Evolutionary conservation across 2,797 vertebrate genomes (phyloP), one percentile per base, ranked within the genome.

Genomic region (Clangula hyemalis): DNA sequence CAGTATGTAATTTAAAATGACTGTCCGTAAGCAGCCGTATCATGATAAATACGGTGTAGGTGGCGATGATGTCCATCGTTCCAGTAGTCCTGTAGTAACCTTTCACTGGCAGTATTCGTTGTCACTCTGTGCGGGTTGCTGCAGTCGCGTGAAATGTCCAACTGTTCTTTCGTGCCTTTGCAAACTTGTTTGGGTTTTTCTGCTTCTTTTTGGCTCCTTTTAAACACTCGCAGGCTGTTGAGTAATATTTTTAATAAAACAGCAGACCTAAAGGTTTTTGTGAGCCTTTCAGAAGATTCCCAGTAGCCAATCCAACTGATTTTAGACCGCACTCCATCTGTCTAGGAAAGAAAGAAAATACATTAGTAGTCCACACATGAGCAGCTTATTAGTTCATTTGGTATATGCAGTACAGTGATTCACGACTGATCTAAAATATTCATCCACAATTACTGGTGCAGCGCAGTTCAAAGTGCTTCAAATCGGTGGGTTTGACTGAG

Each of bases 351-450:
- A 85, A 96, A 93, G 94, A 82, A 95, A 95, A 45, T 75, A 39
- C 97, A 98, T 98, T 98, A 98, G 98, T 95, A 98, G 97, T 98
- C 97, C 68, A 94, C 87, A 96, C 98, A 97, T 97, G 97, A 98
- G 97, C 92, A 92, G 96, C 96, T 97, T 97, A 98, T 98, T 98
- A 98, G 98, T 97, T 98, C 96, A 98, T 98, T 97, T 97, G 97
- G 97, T 97, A 92, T 90, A 95, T 91, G 95, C 93, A 93, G 91
- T 95, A 93, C 93, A 88, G 94, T 97, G 90, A 97, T 97, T 97
- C 97, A 97, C 97, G 97, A 93, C 97, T 94, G 96, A 97, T 97
- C 96, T 98, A 96, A 98, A 98, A 98, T 98, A 97, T 98, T 98
- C 97, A 96, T 98, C 96, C 96, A 89, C 98, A 98, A 98, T 98